Evolutionary conservation across 2,113 vertebrate species (phyloP).

Genomic region (Haliaeetus leucogaster): DNA sequence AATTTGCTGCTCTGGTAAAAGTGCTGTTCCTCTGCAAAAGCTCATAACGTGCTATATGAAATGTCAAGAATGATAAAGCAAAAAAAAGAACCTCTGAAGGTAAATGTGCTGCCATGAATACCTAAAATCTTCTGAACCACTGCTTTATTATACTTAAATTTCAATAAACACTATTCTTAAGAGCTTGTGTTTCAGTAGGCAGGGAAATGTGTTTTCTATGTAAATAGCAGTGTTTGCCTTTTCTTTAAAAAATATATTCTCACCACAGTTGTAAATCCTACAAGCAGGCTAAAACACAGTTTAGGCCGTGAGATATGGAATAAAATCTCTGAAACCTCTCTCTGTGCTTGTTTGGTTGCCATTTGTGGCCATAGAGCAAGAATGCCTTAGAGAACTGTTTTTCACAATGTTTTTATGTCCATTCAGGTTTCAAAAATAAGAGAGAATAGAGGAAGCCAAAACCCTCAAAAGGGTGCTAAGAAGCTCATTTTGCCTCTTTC

Average conservation of each 20-base stretch:
- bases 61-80: constrained; percentile 42
- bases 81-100: constrained; percentile 13
- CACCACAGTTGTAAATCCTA: constrained; percentile 1
- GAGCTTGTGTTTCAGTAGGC: background rate
- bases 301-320: background rate
- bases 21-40: background rate
- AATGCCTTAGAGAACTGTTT: background rate
- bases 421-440: background rate
- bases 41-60: background rate
- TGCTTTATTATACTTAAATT: constrained; percentile 32
- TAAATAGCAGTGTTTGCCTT: constrained; percentile 31
- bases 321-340: background rate
- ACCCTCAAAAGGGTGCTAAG: background rate
- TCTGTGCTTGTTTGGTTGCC: background rate
- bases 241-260: constrained; percentile 8
- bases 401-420: background rate
- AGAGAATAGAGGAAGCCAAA: background rate
- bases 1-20: constrained; percentile 1
- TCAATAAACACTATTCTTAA: constrained; percentile 13
- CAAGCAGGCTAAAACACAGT: background rate
- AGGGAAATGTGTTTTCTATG: constrained; percentile 7
- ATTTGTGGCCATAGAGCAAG: background rate
- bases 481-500: background rate
- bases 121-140: background rate
- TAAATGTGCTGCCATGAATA: constrained; percentile 11